A percentile compares a stretch with the other conserved stretches of the same genome.
These are phyloP conservation scores for Dioctria linearis DNA, from an alignment of 2,888 invertebrate species.

Conservation along the genomic window DNA sequence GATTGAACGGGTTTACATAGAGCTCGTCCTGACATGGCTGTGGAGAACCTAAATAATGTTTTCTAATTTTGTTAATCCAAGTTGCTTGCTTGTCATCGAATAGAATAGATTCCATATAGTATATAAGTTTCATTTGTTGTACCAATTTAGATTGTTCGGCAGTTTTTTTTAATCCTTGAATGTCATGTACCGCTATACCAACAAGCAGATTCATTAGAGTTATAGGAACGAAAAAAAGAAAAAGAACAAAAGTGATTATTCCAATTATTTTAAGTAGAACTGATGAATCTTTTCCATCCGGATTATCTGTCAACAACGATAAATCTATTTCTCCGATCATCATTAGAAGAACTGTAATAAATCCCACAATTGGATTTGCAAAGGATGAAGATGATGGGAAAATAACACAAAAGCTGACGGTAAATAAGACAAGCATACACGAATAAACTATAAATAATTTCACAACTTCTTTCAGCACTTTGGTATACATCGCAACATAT, in stretches of 20 bases:
- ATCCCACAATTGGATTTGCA: conserved; percentile 87
- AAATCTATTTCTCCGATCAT: conserved; percentile 90
- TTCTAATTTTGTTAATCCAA: conserved; percentile 79
- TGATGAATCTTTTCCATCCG: conserved; percentile 82
- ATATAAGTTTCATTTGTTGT: conserved; percentile 88
- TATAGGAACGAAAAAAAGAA: conserved; percentile 87
- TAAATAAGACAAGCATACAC: conserved; percentile 87
- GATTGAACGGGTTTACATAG: conserved; percentile 87
- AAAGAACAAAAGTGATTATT: conserved; percentile 85
- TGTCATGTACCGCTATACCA: conserved; percentile 90
- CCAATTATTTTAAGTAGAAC: too few species aligned
- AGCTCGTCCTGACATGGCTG: conserved; percentile 86
- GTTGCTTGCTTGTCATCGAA: conserved; percentile 86
- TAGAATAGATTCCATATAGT: conserved; percentile 86
- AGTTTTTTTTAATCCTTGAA: conserved; percentile 87
- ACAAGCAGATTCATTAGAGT: conserved; percentile 89
- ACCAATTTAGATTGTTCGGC: conserved; percentile 88
- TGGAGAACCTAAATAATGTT: conserved; percentile 85
- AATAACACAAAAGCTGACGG: conserved; percentile 90
- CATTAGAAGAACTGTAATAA: conserved; percentile 89
- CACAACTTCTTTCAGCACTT: conserved; percentile 89
- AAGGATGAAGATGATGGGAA: conserved; percentile 88
- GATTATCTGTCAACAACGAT: conserved; percentile 81
- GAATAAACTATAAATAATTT: conserved; percentile 88
- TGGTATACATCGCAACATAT: conserved; percentile 92